Conservation (phyloP, 2,888 invertebrate genomes). For the Rhagium mordax region DNA sequence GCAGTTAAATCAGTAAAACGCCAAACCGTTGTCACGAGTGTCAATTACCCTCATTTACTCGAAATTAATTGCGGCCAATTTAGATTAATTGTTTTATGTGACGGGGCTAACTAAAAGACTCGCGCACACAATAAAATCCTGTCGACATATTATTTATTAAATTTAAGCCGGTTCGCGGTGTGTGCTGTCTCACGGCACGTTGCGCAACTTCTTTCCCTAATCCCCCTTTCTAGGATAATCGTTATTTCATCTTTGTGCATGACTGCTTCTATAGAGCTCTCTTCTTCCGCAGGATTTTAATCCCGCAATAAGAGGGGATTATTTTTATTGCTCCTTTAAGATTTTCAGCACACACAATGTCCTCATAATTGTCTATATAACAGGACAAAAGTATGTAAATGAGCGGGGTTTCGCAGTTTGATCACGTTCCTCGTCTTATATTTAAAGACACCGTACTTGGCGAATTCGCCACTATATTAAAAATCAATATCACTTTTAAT, state of each 20-base stretch:
- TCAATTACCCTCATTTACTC: no score
- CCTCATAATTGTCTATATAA: constrained; percentile 18
- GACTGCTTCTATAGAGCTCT: neutral
- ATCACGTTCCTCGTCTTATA: constrained; percentile 13
- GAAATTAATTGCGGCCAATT: no score
- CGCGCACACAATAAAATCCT: neutral
- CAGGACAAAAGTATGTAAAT: constrained; percentile 12
- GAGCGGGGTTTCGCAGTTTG: neutral
- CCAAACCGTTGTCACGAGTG: no score
- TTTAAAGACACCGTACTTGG: neutral
- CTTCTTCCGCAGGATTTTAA: constrained; percentile 1
- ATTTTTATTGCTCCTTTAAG: constrained; percentile 25
- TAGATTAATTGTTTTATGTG: no score
- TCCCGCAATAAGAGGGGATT: constrained; percentile 7
- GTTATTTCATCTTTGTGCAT: neutral
- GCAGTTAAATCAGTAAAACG: no score
- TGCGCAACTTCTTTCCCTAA: constrained; percentile 8
- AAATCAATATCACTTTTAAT: constrained; percentile 24
- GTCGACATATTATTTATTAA: constrained; percentile 11
- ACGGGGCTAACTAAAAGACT: neutral
- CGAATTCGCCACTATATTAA: neutral
- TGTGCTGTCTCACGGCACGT: neutral
- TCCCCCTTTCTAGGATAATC: constrained; percentile 11
- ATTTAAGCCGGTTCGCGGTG: neutral
- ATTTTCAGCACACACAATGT: constrained; percentile 8